Percentiles rank a stretch among this genome's conserved stretches.
Evolutionary conservation across 2,888 invertebrate genomes (phyloP).

Genomic region (Acrobeloides nanus): DNA sequence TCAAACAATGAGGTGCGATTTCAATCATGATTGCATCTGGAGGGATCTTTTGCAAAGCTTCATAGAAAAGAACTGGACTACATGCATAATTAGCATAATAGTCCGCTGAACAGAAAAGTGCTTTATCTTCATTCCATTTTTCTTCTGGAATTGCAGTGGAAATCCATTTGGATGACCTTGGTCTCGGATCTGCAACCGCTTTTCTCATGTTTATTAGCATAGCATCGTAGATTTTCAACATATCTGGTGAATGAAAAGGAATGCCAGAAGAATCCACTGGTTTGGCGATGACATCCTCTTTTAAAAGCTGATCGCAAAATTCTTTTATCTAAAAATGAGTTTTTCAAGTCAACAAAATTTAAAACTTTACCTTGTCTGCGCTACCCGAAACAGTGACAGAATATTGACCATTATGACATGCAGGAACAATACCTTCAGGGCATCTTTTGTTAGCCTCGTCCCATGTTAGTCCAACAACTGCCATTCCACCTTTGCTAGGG

Average conservation of each 20-base stretch:
- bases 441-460: slow-evolving; percentile 66
- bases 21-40: slow-evolving; percentile 80
- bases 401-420: slow-evolving; percentile 89
- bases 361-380: slow-evolving; percentile 53
- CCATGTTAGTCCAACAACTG: slow-evolving; percentile 80
- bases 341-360: slow-evolving; percentile 76
- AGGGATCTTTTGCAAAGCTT: slow-evolving; percentile 76
- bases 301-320: slow-evolving; percentile 47
- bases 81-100: slow-evolving; percentile 67
- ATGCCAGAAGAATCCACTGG: slow-evolving; percentile 77
- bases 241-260: slow-evolving; percentile 90
- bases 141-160: slow-evolving; percentile 83
- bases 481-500: slow-evolving; percentile 65
- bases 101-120: slow-evolving; percentile 71
- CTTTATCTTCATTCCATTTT: slow-evolving; percentile 69
- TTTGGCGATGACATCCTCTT: slow-evolving; percentile 60
- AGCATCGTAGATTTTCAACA: slow-evolving; percentile 75
- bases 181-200: slow-evolving; percentile 49
- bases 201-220: slow-evolving; percentile 58
- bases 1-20: slow-evolving; percentile 76
- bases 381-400: slow-evolving; percentile 87
- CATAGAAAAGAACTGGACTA: slow-evolving; percentile 60
- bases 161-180: slow-evolving; percentile 73
- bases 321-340: slow-evolving; percentile 27
- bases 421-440: slow-evolving; percentile 73